These are phyloP conservation scores for Orycteropus afer DNA, from an alignment of 2,113 vertebrate genomes.

Conservation along the genomic window DNA sequence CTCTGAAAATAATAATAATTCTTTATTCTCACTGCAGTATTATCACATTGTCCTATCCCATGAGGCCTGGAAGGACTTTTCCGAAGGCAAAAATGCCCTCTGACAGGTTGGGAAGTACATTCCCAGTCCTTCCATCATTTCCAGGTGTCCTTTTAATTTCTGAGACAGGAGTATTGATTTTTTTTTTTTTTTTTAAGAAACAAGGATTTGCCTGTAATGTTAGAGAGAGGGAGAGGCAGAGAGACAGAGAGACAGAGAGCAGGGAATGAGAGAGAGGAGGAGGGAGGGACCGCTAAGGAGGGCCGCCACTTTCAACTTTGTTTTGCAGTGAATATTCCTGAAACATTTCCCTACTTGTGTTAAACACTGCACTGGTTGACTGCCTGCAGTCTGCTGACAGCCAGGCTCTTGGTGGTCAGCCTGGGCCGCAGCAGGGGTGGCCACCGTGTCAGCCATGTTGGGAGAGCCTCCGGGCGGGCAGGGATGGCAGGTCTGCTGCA, in stretches of 20 bases:
- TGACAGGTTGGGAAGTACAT: not conserved
- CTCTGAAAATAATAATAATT: not conserved
- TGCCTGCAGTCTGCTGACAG: not conserved
- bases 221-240: not conserved
- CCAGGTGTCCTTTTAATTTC: not conserved
- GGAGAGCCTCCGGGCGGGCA: slow-evolving; percentile 73
- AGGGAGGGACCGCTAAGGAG: not conserved
- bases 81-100: slow-evolving; percentile 62
- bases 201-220: not conserved
- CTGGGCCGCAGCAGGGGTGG: slow-evolving; percentile 21
- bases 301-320: not conserved
- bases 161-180: not conserved
- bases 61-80: slow-evolving; percentile 45
- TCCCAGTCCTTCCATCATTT: not conserved
- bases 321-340: not conserved
- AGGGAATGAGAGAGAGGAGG: not conserved
- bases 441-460: slow-evolving; percentile 75
- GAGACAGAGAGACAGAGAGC: not conserved
- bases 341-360: slow-evolving; percentile 67
- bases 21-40: slow-evolving; percentile 21
- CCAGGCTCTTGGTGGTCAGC: slow-evolving; percentile 65
- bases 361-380: slow-evolving; percentile 21
- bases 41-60: not conserved
- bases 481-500: slow-evolving; percentile 43
- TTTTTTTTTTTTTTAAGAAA: no score